phyloP scores from a whole-genome alignment of 2,113 vertebrate genomes.

The Macroglossus sobrinus region DNA sequence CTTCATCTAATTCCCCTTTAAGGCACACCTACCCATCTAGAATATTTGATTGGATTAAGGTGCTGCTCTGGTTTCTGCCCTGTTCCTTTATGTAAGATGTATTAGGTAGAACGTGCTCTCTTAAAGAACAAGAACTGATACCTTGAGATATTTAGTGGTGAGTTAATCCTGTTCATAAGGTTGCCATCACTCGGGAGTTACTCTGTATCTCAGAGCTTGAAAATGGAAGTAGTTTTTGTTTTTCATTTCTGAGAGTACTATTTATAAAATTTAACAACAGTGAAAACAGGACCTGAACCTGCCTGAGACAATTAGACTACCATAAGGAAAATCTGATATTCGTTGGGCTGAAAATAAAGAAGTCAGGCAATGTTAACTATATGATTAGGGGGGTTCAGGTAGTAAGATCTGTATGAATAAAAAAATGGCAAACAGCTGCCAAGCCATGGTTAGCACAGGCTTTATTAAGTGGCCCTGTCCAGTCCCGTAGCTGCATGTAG shows the following conservation, averaged over 20 bases:
- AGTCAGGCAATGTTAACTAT: not conserved
- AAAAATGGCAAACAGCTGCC: not conserved
- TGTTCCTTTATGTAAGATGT: not conserved
- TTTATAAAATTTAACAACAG: not conserved
- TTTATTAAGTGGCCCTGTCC: not conserved
- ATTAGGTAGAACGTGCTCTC: not conserved
- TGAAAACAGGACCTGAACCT: not conserved
- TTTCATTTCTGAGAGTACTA: not conserved
- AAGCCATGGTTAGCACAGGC: not conserved
- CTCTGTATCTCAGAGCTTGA: not conserved
- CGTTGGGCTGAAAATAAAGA: not conserved
- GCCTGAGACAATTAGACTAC: not conserved
- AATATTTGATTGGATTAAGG: not conserved
- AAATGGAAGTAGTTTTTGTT: not conserved
- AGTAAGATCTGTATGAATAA: not conserved
- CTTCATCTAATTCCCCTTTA: too few relatives aligned
- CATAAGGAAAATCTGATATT: not conserved
- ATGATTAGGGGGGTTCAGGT: not conserved
- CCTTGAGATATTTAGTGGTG: too few relatives aligned
- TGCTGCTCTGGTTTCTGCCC: not conserved
- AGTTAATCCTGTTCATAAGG: not conserved
- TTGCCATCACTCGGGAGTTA: not conserved
- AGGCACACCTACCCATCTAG: not conserved
- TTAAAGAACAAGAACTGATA: not conserved
- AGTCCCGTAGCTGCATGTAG: accelerated